A percentile compares a stretch with the other conserved stretches of the same genome.
Evolutionary conservation across 2,888 invertebrate species (phyloP).

Genomic region (Taphrorychus bicolor): DNA sequence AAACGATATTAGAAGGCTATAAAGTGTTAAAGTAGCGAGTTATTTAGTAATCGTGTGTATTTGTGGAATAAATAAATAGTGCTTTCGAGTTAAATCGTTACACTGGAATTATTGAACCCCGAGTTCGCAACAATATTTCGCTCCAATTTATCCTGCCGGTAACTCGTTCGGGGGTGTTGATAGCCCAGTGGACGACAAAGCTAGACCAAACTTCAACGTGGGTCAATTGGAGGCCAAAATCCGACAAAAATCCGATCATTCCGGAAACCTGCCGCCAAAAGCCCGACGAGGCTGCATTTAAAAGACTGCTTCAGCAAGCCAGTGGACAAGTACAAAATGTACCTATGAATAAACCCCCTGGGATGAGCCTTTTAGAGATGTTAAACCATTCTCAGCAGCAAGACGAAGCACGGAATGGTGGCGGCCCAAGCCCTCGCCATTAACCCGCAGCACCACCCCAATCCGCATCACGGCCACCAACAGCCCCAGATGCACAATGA

Average conservation of each 20-base stretch:
- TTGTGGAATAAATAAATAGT: too few species aligned
- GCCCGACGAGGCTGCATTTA: conserved; percentile 68
- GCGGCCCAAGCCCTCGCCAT: conserved; percentile 34
- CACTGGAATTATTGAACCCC: too few species aligned
- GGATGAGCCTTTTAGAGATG: conserved; percentile 71
- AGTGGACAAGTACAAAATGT: conserved; percentile 71
- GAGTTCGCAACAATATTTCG: too few species aligned
- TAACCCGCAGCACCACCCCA: conserved; percentile 46
- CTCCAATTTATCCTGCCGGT: conserved; percentile 74
- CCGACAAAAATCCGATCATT: conserved; percentile 61
- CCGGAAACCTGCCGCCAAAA: conserved; percentile 41
- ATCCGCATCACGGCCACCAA: conserved; percentile 44
- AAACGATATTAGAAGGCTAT: too few species aligned
- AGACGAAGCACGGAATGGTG: conserved; percentile 50
- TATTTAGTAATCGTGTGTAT: too few species aligned
- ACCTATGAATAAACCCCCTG: conserved; percentile 59
- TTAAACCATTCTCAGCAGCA: conserved; percentile 65
- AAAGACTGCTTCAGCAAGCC: conserved; percentile 75
- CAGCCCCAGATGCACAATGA: conserved; percentile 52
- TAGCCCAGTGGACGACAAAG: conserved; percentile 14
- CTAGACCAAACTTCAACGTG: conserved; percentile 19
- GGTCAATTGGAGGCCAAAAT: conserved; percentile 74
- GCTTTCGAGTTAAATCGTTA: too few species aligned
- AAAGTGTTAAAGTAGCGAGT: too few species aligned
- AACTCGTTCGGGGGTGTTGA: conserved; percentile 52